Evolutionary conservation across 2,888 invertebrate genomes (phyloP), one percentile per base, ranked within the genome.

Genomic region (Apotomis turbidana): DNA sequence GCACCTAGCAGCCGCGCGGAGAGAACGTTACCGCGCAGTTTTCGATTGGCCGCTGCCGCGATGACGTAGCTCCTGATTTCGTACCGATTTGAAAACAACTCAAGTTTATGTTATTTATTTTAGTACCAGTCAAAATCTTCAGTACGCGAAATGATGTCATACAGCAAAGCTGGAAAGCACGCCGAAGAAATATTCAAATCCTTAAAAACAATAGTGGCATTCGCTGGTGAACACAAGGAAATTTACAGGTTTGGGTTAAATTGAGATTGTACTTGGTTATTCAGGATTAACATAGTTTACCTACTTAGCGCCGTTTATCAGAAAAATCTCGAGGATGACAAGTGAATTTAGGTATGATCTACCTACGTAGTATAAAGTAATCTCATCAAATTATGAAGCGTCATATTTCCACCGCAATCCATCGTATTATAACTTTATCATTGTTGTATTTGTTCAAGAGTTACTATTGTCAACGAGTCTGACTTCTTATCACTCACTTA

Each of bases 111-210:
- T 41, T 4, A 41, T 41, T 41, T 41, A 49, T 70, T 77, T 77
- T 61, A 86, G 83, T 91, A 95, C 79, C 95, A 95, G 79, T 91
- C 94, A 62, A 92, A 93, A 0, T 81, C 95, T 70, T 93, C 95
- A 0, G 92, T 91, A 44, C 91, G 92, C 77, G 95, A 95, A 78
- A 82, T 94, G 58, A 88, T 92, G 74, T 92, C 94, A 3, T 97
- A 97, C 82, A 95, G 96, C 0, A 93, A 94, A 74, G 96, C 96
- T 0, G 95, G 96, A n/a, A 87, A 88, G 59, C 94, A 96, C 0
- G 96, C 95, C 6, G 96, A 96, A 81, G 96, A 96, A 83, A 95
- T 95, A 0, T 88, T 96, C 52, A 93, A 94, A 41, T 94, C 95
- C 9, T 94, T 96, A 57, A 90, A 95, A 72, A 96, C 96, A 0